Evolutionary conservation across 2,797 vertebrate species (phyloP).

Genomic region (Parauchenoglanis punctatus): DNA sequence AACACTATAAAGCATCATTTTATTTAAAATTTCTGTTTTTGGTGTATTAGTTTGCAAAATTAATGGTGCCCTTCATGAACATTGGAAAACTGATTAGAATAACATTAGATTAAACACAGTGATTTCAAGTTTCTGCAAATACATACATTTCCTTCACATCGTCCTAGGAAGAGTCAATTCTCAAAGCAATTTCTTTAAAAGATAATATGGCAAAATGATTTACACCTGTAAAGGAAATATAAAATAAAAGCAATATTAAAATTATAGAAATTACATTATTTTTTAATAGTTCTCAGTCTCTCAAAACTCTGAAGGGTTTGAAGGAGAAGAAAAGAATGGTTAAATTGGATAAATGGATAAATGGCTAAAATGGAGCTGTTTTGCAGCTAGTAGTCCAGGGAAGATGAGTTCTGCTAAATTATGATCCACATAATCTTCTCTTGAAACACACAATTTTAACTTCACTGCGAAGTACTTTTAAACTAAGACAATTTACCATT

Average conservation of each 20-base stretch:
- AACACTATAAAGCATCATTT: background rate
- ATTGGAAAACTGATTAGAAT: background rate
- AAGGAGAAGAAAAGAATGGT: background rate
- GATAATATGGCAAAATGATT: background rate
- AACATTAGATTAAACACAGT: background rate
- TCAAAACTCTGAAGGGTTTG: background rate
- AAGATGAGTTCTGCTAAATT: background rate
- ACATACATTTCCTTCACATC: background rate
- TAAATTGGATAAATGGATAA: no score
- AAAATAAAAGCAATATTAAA: background rate
- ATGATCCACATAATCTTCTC: constrained; percentile 4
- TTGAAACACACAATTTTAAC: background rate
- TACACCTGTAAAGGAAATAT: background rate
- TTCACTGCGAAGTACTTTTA: background rate
- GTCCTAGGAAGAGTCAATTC: background rate
- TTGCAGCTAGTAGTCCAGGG: background rate
- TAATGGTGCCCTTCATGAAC: background rate
- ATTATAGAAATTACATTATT: no score
- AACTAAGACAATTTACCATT: background rate
- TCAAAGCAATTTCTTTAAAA: background rate
- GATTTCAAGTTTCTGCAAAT: background rate
- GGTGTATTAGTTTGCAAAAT: background rate
- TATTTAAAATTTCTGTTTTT: background rate
- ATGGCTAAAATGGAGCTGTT: background rate
- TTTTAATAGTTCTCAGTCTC: background rate